These are phyloP conservation scores for Epinotia nisella DNA, from an alignment of 2,888 invertebrate species.

Conservation along the genomic window DNA sequence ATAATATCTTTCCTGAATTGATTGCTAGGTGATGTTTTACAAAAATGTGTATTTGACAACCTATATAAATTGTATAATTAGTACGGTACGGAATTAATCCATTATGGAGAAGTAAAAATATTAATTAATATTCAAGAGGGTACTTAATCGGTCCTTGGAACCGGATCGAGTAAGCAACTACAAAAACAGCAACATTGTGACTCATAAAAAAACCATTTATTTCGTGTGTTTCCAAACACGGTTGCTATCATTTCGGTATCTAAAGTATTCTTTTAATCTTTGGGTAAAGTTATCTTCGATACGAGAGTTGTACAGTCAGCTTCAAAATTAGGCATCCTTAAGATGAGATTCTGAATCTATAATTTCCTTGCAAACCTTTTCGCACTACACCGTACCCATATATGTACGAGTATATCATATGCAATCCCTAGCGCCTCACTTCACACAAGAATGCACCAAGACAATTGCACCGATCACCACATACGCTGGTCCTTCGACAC, in stretches of 20 bases:
- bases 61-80: no score
- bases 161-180: background rate
- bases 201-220: background rate
- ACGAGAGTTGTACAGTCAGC: background rate
- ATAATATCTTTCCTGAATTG: background rate
- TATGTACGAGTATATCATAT: background rate
- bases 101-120: background rate
- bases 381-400: no score
- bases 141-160: background rate
- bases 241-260: constrained; percentile 1
- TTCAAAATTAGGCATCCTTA: no score
- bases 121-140: background rate
- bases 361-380: no score
- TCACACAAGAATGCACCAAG: constrained; percentile 30
- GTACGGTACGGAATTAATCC: no score
- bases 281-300: constrained; percentile 12
- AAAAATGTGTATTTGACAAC: no score
- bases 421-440: constrained; percentile 1
- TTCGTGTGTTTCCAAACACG: background rate
- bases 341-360: no score
- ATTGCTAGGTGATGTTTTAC: background rate
- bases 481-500: constrained; percentile 30
- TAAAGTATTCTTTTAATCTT: background rate
- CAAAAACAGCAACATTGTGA: background rate
- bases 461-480: constrained; percentile 8